Conservation (phyloP, 2,888 invertebrate genomes). For the Gymnosoma rotundatum region DNA sequence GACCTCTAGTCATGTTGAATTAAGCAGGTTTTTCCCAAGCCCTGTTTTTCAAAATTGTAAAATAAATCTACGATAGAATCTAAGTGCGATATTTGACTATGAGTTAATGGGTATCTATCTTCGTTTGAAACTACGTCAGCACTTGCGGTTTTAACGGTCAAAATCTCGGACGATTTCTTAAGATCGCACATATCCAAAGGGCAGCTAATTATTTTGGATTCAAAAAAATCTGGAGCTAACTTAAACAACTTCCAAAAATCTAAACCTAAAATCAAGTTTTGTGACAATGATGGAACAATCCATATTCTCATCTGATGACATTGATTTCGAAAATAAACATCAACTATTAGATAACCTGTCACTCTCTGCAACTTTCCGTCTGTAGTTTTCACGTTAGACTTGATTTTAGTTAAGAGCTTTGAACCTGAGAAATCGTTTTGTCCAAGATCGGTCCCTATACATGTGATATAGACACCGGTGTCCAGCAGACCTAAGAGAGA, state of each 20-base stretch:
- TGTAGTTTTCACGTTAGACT: too few relatives aligned
- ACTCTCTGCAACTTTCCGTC: too few relatives aligned
- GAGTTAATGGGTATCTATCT: neutral
- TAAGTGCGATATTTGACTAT: constrained; percentile 26
- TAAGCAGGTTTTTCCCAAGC: constrained; percentile 58
- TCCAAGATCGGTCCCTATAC: constrained; percentile 9
- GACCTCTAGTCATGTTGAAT: constrained; percentile 57
- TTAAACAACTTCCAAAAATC: constrained; percentile 48
- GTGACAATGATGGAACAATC: constrained; percentile 33
- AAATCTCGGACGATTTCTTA: neutral
- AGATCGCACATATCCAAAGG: neutral
- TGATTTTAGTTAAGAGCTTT: too few relatives aligned
- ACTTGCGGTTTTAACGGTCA: neutral
- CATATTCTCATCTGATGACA: constrained; percentile 12
- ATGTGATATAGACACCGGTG: constrained; percentile 15
- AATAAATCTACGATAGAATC: constrained; percentile 35
- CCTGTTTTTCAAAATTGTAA: constrained; percentile 46
- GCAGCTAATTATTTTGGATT: neutral
- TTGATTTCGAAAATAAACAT: constrained; percentile 1
- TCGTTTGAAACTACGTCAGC: neutral
- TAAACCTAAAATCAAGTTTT: constrained; percentile 37
- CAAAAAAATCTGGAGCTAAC: neutral
- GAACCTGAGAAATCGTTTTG: neutral
- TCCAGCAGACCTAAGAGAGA: constrained; percentile 28
- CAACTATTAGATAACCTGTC: too few relatives aligned